phyloP scores from a whole-genome alignment of 2,888 invertebrate genomes.

The Dryocosmus kuriphilus region DNA sequence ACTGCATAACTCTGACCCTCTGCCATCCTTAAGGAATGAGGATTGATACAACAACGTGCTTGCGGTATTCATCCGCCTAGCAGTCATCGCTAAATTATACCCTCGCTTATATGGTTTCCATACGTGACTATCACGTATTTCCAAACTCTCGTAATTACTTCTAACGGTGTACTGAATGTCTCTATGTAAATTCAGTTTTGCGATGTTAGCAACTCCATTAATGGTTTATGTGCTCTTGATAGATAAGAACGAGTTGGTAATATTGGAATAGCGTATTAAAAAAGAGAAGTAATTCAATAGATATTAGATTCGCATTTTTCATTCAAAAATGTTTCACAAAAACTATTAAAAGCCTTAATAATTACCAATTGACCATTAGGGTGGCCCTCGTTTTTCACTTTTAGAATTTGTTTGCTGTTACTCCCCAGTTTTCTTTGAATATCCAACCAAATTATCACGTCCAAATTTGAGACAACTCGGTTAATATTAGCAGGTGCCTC shows the following conservation, averaged over 20 bases:
- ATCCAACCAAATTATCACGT: too few relatives aligned
- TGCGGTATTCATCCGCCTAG: conserved; percentile 22
- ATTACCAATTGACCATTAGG: too few relatives aligned
- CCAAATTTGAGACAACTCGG: too few relatives aligned
- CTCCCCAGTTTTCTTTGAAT: too few relatives aligned
- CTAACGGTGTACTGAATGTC: neutral
- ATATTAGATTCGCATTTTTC: too few relatives aligned
- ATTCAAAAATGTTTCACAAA: too few relatives aligned
- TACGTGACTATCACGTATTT: conserved; percentile 34
- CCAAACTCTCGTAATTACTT: conserved; percentile 31
- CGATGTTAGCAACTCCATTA: neutral
- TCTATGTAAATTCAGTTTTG: conserved; percentile 1
- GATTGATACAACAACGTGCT: conserved; percentile 31
- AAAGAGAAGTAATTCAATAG: neutral
- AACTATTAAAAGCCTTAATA: too few relatives aligned
- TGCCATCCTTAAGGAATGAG: conserved; percentile 14
- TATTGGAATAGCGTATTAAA: neutral
- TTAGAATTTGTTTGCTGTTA: too few relatives aligned
- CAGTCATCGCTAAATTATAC: conserved; percentile 37
- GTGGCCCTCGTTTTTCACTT: too few relatives aligned
- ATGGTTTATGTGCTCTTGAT: neutral
- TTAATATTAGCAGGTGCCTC: too few relatives aligned
- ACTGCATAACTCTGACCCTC: neutral
- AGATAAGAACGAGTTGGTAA: neutral
- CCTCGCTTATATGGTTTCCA: conserved; percentile 2